These are phyloP conservation scores for Pangasius djambal DNA, from an alignment of 2,797 vertebrate genomes.

Conservation along the genomic window DNA sequence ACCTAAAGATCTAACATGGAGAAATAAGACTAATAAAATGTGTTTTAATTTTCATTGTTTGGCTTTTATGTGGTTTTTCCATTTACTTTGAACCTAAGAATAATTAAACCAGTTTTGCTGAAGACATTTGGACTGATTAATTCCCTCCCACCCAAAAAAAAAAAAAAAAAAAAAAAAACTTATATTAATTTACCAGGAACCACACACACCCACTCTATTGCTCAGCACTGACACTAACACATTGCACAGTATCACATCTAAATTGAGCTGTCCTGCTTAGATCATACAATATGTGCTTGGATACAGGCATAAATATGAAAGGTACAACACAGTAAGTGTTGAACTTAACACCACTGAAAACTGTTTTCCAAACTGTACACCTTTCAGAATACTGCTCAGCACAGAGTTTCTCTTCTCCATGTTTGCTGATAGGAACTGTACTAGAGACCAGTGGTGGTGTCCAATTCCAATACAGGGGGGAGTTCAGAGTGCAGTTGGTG, in stretches of 20 bases:
- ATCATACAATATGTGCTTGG: neutral
- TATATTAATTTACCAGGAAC: neutral
- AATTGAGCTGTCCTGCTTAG: neutral
- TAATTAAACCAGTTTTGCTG: neutral
- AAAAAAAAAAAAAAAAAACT: too few species aligned
- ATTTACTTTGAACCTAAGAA: too few species aligned
- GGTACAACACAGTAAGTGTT: neutral
- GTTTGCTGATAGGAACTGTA: neutral
- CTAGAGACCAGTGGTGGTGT: neutral
- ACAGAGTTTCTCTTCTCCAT: neutral
- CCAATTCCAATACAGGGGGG: neutral
- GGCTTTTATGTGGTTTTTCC: too few species aligned
- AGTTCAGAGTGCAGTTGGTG: slow-evolving; percentile 12
- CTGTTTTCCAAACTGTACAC: neutral
- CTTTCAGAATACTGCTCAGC: neutral
- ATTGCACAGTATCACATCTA: neutral
- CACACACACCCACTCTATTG: neutral
- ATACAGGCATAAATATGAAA: neutral
- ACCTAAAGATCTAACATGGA: neutral
- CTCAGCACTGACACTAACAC: neutral
- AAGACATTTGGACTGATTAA: neutral
- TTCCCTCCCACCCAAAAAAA: neutral
- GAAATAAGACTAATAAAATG: neutral
- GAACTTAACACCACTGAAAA: neutral
- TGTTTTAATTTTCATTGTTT: too few species aligned